A percentile compares a stretch with the other conserved stretches of the same genome.
Conservation (phyloP, 1,140 invertebrate genomes). For the Drosophila pruinosa region DNA sequence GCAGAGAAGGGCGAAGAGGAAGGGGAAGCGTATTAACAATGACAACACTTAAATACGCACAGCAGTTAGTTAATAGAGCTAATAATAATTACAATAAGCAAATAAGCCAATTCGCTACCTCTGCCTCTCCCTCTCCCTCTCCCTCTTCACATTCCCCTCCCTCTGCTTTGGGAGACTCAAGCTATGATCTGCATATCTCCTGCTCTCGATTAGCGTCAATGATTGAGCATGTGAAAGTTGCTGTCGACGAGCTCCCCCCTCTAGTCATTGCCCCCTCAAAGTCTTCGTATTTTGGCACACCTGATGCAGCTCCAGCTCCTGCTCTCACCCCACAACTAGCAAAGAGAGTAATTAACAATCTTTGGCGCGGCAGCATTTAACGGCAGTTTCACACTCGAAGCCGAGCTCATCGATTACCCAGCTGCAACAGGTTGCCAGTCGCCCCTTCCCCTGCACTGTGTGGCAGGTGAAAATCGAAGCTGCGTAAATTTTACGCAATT, state of each 20-base stretch:
- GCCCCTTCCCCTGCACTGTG: constrained; percentile 17
- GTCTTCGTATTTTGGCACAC: background rate
- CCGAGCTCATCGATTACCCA: constrained; percentile 55
- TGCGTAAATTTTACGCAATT: constrained; percentile 66
- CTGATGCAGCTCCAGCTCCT: too few relatives aligned
- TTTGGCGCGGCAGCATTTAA: constrained; percentile 60
- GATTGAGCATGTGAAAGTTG: constrained; percentile 10
- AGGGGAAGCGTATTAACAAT: too few relatives aligned
- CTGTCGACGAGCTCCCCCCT: background rate
- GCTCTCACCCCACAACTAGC: too few relatives aligned
- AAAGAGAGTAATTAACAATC: constrained; percentile 55
- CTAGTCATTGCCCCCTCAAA: too few relatives aligned
- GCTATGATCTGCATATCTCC: background rate
- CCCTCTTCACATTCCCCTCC: too few relatives aligned
- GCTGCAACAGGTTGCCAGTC: background rate
- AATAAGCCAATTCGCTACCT: background rate
- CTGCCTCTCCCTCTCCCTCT: too few relatives aligned
- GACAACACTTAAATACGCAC: constrained; percentile 19
- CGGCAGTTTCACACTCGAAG: constrained; percentile 46
- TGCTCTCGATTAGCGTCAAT: background rate
- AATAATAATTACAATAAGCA: background rate
- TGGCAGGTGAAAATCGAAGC: constrained; percentile 56
- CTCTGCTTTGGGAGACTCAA: background rate
- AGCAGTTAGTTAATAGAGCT: constrained; percentile 31
- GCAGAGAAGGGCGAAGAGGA: background rate